Evolutionary conservation across 2,888 invertebrate species (phyloP).

Genomic region (Agrilus biguttatus): DNA sequence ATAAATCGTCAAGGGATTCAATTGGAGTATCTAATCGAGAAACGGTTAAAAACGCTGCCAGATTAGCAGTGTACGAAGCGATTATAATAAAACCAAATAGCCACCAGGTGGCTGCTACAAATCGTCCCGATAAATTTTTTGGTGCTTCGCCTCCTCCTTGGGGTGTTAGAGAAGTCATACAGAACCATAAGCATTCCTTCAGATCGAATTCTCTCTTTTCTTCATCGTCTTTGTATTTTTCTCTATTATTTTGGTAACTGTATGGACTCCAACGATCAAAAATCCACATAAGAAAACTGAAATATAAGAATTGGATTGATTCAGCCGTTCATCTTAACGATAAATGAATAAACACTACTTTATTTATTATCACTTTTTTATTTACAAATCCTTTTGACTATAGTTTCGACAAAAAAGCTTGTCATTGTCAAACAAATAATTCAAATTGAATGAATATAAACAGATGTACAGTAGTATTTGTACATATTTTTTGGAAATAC

Average conservation of each 20-base stretch:
- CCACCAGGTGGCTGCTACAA: constrained; percentile 98
- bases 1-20: constrained; percentile 84
- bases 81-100: constrained; percentile 97
- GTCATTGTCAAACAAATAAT: no score
- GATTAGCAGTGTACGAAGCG: constrained; percentile 95
- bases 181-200: constrained; percentile 97
- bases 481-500: no score
- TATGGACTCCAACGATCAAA: constrained; percentile 97
- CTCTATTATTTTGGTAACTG: constrained; percentile 88
- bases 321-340: no score
- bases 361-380: no score
- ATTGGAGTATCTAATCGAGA: constrained; percentile 86
- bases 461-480: no score
- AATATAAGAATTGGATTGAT: constrained; percentile 14
- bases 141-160: constrained; percentile 92
- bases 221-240: constrained; percentile 83
- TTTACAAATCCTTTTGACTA: no score
- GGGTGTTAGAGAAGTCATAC: constrained; percentile 95
- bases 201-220: constrained; percentile 89
- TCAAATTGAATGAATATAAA: no score
- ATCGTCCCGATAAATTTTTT: constrained; percentile 85
- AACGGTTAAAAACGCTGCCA: constrained; percentile 93
- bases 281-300: constrained; percentile 82
- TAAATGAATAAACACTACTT: no score
- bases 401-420: no score